Base-by-base conservation (phyloP, 2,113 vertebrate genomes). In the Rafetus swinhoei region DNA sequence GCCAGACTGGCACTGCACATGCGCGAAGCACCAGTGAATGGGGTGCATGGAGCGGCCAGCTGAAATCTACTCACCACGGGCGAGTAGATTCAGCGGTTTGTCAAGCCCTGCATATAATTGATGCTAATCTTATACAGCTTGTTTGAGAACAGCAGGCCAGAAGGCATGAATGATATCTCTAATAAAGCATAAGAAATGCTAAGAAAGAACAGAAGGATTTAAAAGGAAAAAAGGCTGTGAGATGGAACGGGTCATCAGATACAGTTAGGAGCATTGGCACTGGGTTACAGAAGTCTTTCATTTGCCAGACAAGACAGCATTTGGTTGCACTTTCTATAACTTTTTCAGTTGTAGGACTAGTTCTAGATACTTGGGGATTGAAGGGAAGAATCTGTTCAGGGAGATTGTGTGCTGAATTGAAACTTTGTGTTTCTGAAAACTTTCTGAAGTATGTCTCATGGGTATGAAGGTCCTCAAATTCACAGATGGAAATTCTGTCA, bases 141-240 rank as follows among this genome's bases (percentile, higher is more conserved):
- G 54, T 7, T 39, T 81, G 25, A 79, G 59, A 56, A 53, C n/a
- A 16, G 45, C 21, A 29, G 72, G 9, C 18, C 12, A 65, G 59
- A 29, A 72, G 27, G 5, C 1, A 0, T 82, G 3, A 13, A 1
- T 62, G 7, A 13, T 60, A n/a, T 29, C 53, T 22, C 1, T 2
- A 62, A 62, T 62, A 15, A 54, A 74, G 6, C 52, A n/a, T 35
- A 50, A 81, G 74, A 89, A 55, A 86, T 89, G 29, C 90, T 16
- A 29, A 10, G 39, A 76, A 76, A 76, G 39, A 11, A 24, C 35
- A 24, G 72, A 76, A 45, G 18, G 19, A 45, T 45, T 24, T 19
- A 2, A 0, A 82, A 57, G 18, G n/a, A 8, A n/a, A 54, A 39
- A 24, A 39, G 24, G 29, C 7, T 0, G 59, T 12, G 9, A 59